Base-by-base conservation (phyloP, 1,140 invertebrate species). In the Teleogryllus occipitalis region DNA sequence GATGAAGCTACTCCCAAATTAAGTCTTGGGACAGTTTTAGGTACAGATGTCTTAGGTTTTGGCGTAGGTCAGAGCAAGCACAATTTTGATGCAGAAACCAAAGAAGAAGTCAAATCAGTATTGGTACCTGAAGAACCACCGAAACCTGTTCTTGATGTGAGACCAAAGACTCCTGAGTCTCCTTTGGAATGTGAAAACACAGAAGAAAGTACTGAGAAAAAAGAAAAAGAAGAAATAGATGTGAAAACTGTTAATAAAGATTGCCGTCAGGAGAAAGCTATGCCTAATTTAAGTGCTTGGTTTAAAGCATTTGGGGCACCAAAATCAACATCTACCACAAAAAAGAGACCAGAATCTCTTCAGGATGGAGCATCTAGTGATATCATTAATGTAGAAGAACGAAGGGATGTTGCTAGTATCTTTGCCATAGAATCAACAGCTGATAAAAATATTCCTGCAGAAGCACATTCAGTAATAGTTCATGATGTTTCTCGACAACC, bases 251-350 rank as follows among this genome's bases (percentile, higher is more conserved):
- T 87, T 78, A 86, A 85, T 6, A 85, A 82, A 80, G 83, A 84
- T 47, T 82, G 84, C 75, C 86, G 87, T 77, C 87, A 89, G 83
- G 89, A 90, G 83, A 90, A 91, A 85, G 91, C 93, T 21, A 95
- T 94, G 77, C 94, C 95, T 0, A 95, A 96, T 87, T 87, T 95
- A 74, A 95, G 93, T 85, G 95, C 94, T 15, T 96, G 95, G 95
- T 94, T 96, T 78, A 96, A 96, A 86, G 94, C 94, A 0, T 96
- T 96, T 85, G 95, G 95, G 73, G 92, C 92, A 0, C 94, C 94
- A 8, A 95, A 92, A 83, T 82, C 85, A 27, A 83, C 75, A 21
- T 18, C 47, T 65, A 47, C 54, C 18, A 18, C 49, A 21, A 85
- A 85, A 81, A 85, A 85, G 83, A 83, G 84, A 82, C 79, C 81